Evolutionary conservation across 64 coral and sea anemone species (phyloP), one percentile per base, ranked within the genome.

Genomic region (Montipora efflorescens): DNA sequence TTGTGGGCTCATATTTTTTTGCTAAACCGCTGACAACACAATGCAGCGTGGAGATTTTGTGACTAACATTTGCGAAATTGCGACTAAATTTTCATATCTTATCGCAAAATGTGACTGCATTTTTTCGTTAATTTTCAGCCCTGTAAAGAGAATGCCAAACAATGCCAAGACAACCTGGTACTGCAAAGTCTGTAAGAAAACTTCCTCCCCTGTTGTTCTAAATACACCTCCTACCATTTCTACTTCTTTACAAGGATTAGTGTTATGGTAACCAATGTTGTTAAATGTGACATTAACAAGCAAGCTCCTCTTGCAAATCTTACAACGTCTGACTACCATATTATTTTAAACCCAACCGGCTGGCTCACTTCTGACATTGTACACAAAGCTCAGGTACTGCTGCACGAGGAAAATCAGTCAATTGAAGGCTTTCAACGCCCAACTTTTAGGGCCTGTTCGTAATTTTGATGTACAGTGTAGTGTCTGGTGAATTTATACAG

Each of bases 361-460:
- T 93, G 92, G 84, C 84, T 93, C 46, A 88, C 28, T 80, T 87
- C 59, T 93, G 92, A 93, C 75, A 93, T 88, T 28, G 71, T 93
- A 66, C 21, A 59, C 55, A 28, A 84, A 45, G 64, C 64, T 66
- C 82, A 84, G 44, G 57, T 66, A 84, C 58, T 12, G 58, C 82
- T 84, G 36, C 36, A 85, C 28, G 18, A 85, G 45, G 66, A 67
- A 67, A 66, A 85, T 46, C 55, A 84, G 36, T 46, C 82, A 59
- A 84, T 84, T 21, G 49, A 84, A 84, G 82, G 82, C 57, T 84
- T 67, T 47, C 82, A 84, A 67, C 20, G 64, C 57, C 18, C 82
- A 59, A 45, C 66, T 28, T 28, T 67, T 84, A 67, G 82, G 82
- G 36, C 82, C 82, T 66, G 59, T 84, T 45, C 43, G 82, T 68